Evolutionary conservation across 2,888 invertebrate species (phyloP).

Genomic region (Metopia argyrocephala): DNA sequence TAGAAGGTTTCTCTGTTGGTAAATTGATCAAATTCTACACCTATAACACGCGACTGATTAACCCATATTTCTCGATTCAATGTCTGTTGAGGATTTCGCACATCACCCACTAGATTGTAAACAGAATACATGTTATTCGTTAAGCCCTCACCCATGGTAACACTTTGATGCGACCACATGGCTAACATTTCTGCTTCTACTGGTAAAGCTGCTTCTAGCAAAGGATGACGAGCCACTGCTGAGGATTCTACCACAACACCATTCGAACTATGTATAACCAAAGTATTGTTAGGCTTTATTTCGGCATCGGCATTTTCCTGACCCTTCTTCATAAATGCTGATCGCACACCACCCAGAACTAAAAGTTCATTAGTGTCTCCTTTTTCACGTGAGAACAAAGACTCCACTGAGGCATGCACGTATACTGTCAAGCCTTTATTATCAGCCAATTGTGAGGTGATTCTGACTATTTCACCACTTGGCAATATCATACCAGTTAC

Average conservation of each 20-base stretch:
- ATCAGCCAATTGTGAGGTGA: slow-evolving; percentile 87
- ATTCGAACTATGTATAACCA: slow-evolving; percentile 87
- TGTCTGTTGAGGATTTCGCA: slow-evolving; percentile 90
- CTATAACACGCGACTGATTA: slow-evolving; percentile 92
- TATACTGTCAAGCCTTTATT: slow-evolving; percentile 88
- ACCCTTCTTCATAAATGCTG: slow-evolving; percentile 84
- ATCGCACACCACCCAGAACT: slow-evolving; percentile 84
- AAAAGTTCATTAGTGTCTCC: slow-evolving; percentile 81
- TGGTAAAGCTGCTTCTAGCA: slow-evolving; percentile 89
- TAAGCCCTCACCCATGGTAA: slow-evolving; percentile 86
- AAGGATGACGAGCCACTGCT: slow-evolving; percentile 88
- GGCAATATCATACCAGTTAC: slow-evolving; percentile 92
- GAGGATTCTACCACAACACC: slow-evolving; percentile 87
- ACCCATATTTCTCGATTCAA: slow-evolving; percentile 92
- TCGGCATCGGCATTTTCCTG: slow-evolving; percentile 86
- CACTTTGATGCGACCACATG: slow-evolving; percentile 91
- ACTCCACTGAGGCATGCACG: slow-evolving; percentile 82
- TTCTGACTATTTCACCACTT: slow-evolving; percentile 92
- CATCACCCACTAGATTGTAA: slow-evolving; percentile 90
- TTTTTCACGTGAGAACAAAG: slow-evolving; percentile 80
- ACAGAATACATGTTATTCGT: slow-evolving; percentile 89
- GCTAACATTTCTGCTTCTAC: slow-evolving; percentile 94
- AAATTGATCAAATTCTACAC: slow-evolving; percentile 95
- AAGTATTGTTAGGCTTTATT: slow-evolving; percentile 88
- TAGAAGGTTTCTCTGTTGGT: slow-evolving; percentile 94